phyloP scores from a whole-genome alignment of 30 jellyfish, hydroid and myxozoan species.

The Cassiopea xamachana region DNA sequence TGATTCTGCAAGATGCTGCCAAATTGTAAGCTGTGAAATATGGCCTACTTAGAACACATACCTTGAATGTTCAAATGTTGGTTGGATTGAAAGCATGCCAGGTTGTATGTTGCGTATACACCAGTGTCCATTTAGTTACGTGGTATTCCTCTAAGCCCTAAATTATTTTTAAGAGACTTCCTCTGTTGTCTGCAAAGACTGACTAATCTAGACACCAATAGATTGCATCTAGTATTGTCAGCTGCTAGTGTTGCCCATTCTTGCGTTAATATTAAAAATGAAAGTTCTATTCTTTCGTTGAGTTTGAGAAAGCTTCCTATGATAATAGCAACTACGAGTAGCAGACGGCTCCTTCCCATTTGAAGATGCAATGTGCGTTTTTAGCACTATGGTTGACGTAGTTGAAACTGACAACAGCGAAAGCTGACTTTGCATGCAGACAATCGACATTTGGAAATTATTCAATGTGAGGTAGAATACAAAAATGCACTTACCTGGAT shows the following conservation, averaged over 20 bases:
- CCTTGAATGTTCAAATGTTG: background rate
- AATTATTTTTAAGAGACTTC: background rate
- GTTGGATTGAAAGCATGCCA: background rate
- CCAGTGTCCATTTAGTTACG: slow-evolving; percentile 9
- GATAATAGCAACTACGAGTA: background rate
- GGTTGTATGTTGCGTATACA: background rate
- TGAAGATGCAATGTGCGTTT: background rate
- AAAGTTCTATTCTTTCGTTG: background rate
- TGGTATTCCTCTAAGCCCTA: background rate
- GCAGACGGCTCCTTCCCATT: background rate
- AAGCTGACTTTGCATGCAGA: background rate
- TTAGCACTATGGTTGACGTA: background rate
- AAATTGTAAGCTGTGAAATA: background rate
- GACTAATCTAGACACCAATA: slow-evolving; percentile 1
- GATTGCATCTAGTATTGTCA: slow-evolving; percentile 7
- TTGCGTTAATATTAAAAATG: background rate
- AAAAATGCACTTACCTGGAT: slow-evolving; percentile 76
- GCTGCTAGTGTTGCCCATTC: slow-evolving; percentile 12
- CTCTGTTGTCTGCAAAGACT: background rate
- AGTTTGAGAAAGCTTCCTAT: background rate
- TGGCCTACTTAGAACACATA: slow-evolving; percentile 34
- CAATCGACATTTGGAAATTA: background rate
- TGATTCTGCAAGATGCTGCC: background rate
- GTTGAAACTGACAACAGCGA: no score
- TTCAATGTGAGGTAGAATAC: background rate